Percentiles rank a stretch among this genome's conserved stretches.
phyloP scores from a whole-genome alignment of 2,888 invertebrate species.

The Trisateles emortualis region DNA sequence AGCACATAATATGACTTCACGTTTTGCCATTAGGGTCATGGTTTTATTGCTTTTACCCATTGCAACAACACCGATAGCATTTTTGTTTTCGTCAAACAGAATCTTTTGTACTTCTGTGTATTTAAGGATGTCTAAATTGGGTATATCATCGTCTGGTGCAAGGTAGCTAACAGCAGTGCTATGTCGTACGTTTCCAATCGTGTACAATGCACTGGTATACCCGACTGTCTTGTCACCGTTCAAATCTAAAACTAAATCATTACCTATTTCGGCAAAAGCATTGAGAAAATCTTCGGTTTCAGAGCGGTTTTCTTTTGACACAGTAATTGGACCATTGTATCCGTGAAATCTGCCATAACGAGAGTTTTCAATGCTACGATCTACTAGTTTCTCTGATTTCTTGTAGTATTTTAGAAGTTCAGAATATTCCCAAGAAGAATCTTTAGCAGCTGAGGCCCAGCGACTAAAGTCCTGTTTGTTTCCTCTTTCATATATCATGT shows the following conservation, averaged over 20 bases:
- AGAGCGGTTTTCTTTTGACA: constrained; percentile 8
- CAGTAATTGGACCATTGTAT: constrained; percentile 11
- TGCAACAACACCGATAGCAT: constrained; percentile 25
- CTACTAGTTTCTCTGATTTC: constrained; percentile 18
- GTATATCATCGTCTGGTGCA: constrained; percentile 3
- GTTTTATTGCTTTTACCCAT: constrained; percentile 6
- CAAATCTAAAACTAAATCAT: constrained; percentile 19
- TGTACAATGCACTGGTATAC: constrained; percentile 7
- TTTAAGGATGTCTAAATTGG: constrained; percentile 16
- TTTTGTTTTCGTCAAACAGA: constrained; percentile 22
- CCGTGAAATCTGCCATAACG: not conserved
- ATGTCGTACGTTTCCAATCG: constrained; percentile 20
- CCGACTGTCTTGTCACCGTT: constrained; percentile 18
- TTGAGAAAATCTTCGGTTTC: constrained; percentile 14
- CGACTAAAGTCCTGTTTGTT: constrained; percentile 7
- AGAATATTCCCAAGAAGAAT: constrained; percentile 19
- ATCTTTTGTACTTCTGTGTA: constrained; percentile 24
- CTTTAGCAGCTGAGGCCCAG: constrained; percentile 23
- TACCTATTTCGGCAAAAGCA: constrained; percentile 25
- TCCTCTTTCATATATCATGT: constrained; percentile 16
- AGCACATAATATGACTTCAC: not conserved
- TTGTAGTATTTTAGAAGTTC: constrained; percentile 16
- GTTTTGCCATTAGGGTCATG: constrained; percentile 1
- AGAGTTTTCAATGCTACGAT: constrained; percentile 4
- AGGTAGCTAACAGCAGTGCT: constrained; percentile 28